Evolutionary conservation across 2,888 invertebrate genomes (phyloP).

Genomic region (Philopedon plagiatum): DNA sequence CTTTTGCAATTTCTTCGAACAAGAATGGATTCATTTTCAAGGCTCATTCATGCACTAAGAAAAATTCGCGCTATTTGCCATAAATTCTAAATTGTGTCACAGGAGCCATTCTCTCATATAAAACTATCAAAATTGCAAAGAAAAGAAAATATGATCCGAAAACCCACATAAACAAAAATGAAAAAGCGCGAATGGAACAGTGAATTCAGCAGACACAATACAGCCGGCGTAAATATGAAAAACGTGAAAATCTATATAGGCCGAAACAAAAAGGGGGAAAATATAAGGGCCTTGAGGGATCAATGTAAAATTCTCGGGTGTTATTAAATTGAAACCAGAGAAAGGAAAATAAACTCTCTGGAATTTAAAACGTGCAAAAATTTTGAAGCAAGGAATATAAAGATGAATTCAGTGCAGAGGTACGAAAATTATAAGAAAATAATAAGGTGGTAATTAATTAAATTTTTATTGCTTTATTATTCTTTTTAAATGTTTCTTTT

Average conservation of each 20-base stretch:
- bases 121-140: conserved; percentile 41
- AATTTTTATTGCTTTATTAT: neutral
- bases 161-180: conserved; percentile 48
- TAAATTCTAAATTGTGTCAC: conserved; percentile 47
- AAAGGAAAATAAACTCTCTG: conserved; percentile 39
- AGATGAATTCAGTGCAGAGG: conserved; percentile 10
- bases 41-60: conserved; percentile 25
- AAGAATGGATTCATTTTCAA: conserved; percentile 6
- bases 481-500: no score
- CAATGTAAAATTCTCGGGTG: conserved; percentile 44
- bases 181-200: conserved; percentile 34
- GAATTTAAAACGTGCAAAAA: conserved; percentile 46
- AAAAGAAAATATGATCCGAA: conserved; percentile 42
- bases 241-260: conserved; percentile 36
- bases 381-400: conserved; percentile 21
- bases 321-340: conserved; percentile 48
- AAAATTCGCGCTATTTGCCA: conserved; percentile 37
- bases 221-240: conserved; percentile 31
- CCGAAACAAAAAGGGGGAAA: conserved; percentile 28
- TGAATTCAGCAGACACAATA: conserved; percentile 35
- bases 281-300: conserved; percentile 41
- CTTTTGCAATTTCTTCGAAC: neutral
- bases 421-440: conserved; percentile 22
- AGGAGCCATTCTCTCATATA: conserved; percentile 40
- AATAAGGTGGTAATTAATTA: neutral